Conservation (phyloP, 2,797 vertebrate species). For the Vireo griseus region DNA sequence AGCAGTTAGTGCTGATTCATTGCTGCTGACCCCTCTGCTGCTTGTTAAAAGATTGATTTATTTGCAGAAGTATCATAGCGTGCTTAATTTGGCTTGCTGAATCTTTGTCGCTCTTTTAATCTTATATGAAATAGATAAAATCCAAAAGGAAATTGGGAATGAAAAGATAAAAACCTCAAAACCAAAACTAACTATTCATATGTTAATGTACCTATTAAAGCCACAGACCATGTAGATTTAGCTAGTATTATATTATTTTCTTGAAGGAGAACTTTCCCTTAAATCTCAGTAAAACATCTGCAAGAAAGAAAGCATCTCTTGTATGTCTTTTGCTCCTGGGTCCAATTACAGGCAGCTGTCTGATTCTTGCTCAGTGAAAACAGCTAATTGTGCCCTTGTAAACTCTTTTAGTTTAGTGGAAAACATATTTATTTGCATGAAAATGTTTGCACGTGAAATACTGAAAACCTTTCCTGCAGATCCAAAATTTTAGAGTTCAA, state of each 20-base stretch:
- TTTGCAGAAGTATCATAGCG: neutral
- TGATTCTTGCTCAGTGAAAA: neutral
- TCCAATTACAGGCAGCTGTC: conserved; percentile 20
- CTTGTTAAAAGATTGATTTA: neutral
- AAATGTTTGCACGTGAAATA: neutral
- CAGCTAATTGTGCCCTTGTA: neutral
- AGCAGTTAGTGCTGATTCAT: neutral
- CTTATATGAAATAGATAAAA: neutral
- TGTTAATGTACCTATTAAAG: neutral
- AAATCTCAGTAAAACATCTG: neutral
- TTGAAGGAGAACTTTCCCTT: neutral
- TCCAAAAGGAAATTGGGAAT: neutral
- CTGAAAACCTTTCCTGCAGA: neutral
- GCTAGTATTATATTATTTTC: neutral
- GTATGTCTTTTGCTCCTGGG: neutral
- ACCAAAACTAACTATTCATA: neutral
- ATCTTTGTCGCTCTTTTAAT: neutral
- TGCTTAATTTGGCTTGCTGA: neutral
- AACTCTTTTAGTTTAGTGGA: neutral
- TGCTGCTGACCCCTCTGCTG: neutral
- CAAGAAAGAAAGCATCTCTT: neutral
- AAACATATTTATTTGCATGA: neutral
- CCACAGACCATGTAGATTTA: neutral
- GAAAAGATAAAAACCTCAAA: accelerated
- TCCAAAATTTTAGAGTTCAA: neutral